phyloP scores from a whole-genome alignment of 2,113 vertebrate species.

The Ceyx melanurus region DNA sequence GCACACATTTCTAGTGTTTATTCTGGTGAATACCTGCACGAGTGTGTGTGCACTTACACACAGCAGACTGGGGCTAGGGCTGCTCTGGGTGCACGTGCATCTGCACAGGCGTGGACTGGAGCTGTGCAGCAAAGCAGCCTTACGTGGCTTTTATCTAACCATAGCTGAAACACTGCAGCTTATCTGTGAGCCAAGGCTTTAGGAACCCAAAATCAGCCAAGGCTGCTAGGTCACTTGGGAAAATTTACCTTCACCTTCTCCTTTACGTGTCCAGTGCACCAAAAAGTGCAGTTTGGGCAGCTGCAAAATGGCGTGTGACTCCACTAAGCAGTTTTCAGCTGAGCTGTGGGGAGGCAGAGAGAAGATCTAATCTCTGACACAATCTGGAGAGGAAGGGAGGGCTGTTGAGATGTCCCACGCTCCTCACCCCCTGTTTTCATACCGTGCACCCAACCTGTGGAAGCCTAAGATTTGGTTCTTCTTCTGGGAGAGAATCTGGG shows the following conservation, averaged over 20 bases:
- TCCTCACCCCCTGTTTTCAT: background rate
- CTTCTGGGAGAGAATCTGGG: background rate
- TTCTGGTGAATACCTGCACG: background rate
- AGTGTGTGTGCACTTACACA: background rate
- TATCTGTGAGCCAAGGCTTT: background rate
- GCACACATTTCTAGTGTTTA: background rate
- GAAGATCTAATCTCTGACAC: background rate
- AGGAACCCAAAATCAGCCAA: background rate
- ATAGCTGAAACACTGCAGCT: background rate
- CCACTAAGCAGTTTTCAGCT: background rate
- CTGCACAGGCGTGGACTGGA: fast-evolving
- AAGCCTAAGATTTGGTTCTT: background rate
- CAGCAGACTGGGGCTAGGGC: background rate
- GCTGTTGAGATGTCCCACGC: background rate
- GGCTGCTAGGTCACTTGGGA: background rate
- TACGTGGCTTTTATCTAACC: background rate
- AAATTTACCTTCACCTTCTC: background rate
- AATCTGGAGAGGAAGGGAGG: background rate
- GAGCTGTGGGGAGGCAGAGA: fast-evolving
- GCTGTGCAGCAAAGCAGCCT: background rate
- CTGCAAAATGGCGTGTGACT: background rate
- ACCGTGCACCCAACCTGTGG: background rate
- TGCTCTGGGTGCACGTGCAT: background rate
- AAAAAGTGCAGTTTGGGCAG: background rate
- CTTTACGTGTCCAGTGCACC: background rate